Evolutionary conservation across 2,113 vertebrate species (phyloP).

Genomic region (Nycticryphes semicollaris): DNA sequence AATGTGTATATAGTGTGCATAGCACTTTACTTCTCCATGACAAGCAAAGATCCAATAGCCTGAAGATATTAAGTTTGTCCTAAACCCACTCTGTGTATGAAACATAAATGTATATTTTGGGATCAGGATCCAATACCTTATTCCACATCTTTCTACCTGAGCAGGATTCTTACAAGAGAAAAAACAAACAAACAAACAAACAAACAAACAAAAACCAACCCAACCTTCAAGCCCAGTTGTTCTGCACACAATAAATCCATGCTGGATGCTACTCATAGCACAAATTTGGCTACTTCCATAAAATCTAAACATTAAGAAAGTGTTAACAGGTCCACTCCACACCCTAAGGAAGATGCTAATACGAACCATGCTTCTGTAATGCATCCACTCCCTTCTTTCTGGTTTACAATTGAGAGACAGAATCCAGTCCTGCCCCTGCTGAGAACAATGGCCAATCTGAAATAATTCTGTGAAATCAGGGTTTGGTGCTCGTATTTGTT

Average conservation of each 20-base stretch:
- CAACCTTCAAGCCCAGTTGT: neutral
- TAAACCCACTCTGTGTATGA: neutral
- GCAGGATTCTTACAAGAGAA: neutral
- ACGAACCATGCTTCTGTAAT: conserved; percentile 27
- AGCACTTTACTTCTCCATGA: neutral
- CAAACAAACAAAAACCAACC: no score
- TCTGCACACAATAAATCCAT: neutral
- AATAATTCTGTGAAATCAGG: conserved; percentile 4
- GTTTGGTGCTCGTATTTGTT: conserved; percentile 1
- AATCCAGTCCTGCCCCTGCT: conserved; percentile 33
- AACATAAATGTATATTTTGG: neutral
- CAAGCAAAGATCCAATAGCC: accelerated
- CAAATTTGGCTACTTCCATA: neutral
- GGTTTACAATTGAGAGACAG: conserved; percentile 28
- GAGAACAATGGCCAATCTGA: conserved; percentile 48
- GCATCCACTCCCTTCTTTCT: conserved; percentile 34
- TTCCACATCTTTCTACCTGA: neutral
- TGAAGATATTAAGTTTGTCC: neutral
- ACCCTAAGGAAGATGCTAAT: conserved; percentile 50
- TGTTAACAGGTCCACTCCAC: conserved; percentile 48
- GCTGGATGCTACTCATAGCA: neutral
- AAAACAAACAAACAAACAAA: neutral
- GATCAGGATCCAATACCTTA: neutral
- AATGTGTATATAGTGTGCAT: neutral
- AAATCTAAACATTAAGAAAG: conserved; percentile 37